Percentiles rank a stretch among this genome's conserved stretches.
Evolutionary conservation across 2,888 invertebrate species (phyloP).

Genomic region (Dicranocentrus wangi): DNA sequence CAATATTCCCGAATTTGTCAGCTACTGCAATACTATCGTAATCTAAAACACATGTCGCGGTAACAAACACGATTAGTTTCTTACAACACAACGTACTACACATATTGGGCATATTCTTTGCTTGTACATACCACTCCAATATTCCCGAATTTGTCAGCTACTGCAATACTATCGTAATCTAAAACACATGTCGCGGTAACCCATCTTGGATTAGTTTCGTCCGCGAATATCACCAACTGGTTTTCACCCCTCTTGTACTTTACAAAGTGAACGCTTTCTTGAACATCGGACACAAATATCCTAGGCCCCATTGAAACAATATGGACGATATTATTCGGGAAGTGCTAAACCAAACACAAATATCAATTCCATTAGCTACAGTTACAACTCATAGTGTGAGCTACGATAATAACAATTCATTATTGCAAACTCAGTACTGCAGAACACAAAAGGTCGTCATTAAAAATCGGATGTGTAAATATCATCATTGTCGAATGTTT

Average conservation of each 20-base stretch:
- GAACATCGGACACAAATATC: slow-evolving; percentile 95
- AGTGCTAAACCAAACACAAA: slow-evolving; percentile 79
- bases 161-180: slow-evolving; percentile 96
- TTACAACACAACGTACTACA: too few species aligned
- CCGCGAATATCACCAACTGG: slow-evolving; percentile 97
- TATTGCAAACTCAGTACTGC: slow-evolving; percentile 67
- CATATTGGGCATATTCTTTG: too few species aligned
- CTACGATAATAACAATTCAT: too few species aligned
- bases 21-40: slow-evolving; percentile 96
- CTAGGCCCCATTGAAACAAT: slow-evolving; percentile 95
- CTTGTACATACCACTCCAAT: slow-evolving; percentile 90
- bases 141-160: slow-evolving; percentile 98
- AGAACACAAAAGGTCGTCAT: slow-evolving; percentile 69
- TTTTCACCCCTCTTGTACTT: slow-evolving; percentile 96
- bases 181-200: slow-evolving; percentile 92
- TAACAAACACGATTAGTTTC: not conserved
- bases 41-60: too few species aligned
- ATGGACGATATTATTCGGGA: slow-evolving; percentile 94
- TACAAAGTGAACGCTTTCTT: slow-evolving; percentile 97
- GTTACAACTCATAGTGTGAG: not conserved
- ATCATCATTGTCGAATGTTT: slow-evolving; percentile 54
- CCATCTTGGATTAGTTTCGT: slow-evolving; percentile 98
- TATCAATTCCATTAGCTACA: slow-evolving; percentile 2
- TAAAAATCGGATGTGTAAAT: slow-evolving; percentile 46
- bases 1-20: slow-evolving; percentile 98